phyloP scores from a whole-genome alignment of 2,888 invertebrate genomes.

The Norana najaformis region DNA sequence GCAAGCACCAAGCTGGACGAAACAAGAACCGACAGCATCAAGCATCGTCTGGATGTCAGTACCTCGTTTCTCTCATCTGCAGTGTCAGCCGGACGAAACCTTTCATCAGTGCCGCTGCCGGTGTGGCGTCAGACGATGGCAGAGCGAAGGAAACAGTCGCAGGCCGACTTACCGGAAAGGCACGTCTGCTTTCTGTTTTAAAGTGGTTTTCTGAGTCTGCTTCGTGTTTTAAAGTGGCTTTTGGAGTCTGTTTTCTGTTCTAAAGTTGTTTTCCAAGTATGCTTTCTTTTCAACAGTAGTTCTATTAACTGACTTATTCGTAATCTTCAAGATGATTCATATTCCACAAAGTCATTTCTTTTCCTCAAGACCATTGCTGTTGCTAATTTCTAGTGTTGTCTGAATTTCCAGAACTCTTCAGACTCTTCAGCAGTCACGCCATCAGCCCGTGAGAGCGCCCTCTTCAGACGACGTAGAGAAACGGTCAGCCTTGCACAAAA shows the following conservation, averaged over 20 bases:
- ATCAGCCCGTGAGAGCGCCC: background rate
- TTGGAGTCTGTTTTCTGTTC: too few relatives aligned
- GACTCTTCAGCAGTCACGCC: background rate
- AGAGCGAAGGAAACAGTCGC: background rate
- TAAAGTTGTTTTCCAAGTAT: too few relatives aligned
- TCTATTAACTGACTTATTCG: too few relatives aligned
- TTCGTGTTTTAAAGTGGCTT: too few relatives aligned
- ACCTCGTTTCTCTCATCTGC: background rate
- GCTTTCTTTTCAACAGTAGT: too few relatives aligned
- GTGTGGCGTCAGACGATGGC: constrained; percentile 18
- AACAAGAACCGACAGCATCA: background rate
- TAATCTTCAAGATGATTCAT: too few relatives aligned
- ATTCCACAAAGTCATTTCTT: too few relatives aligned
- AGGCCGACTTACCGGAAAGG: background rate
- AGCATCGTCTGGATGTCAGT: background rate
- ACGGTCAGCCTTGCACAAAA: background rate
- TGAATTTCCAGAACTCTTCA: background rate
- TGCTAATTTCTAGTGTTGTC: background rate
- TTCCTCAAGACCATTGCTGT: too few relatives aligned
- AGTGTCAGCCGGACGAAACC: background rate
- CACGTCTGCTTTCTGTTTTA: too few relatives aligned
- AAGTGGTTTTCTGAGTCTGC: too few relatives aligned
- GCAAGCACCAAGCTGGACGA: background rate
- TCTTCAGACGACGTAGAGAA: too few relatives aligned
- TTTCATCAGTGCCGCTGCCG: background rate